A percentile compares a stretch with the other conserved stretches of the same genome.
Evolutionary conservation across 2,113 vertebrate species (phyloP).

Genomic region (Apteryx mantelli): DNA sequence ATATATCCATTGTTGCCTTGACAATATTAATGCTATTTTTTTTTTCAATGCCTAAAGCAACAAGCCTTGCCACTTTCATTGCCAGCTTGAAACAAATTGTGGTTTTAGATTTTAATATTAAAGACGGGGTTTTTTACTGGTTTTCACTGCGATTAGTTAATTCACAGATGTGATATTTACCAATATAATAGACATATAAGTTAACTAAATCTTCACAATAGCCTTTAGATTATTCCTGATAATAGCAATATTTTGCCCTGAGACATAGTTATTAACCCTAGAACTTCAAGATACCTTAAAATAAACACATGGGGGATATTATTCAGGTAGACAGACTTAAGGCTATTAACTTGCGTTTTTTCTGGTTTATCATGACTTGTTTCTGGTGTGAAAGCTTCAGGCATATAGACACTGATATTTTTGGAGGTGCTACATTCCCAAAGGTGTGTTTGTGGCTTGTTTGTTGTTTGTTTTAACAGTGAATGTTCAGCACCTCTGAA

Average conservation of each 20-base stretch:
- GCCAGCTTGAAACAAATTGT: conserved; percentile 18
- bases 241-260: background rate
- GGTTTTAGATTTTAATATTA: conserved; percentile 21
- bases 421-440: background rate
- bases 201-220: background rate
- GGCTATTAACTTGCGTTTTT: background rate
- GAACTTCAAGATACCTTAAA: background rate
- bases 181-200: background rate
- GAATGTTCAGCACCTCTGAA: background rate
- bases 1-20: conserved; percentile 46
- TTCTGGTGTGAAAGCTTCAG: background rate
- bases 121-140: background rate
- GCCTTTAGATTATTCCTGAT: background rate
- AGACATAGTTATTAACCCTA: background rate
- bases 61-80: background rate
- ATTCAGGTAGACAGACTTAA: background rate
- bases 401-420: background rate
- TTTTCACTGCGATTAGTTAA: conserved; percentile 6
- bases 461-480: background rate
- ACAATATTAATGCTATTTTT: conserved; percentile 34
- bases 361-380: background rate
- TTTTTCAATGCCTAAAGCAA: background rate
- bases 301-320: background rate
- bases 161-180: background rate
- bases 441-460: background rate